Base-by-base conservation (phyloP, 2,113 vertebrate species). In the Donacobius atricapilla region DNA sequence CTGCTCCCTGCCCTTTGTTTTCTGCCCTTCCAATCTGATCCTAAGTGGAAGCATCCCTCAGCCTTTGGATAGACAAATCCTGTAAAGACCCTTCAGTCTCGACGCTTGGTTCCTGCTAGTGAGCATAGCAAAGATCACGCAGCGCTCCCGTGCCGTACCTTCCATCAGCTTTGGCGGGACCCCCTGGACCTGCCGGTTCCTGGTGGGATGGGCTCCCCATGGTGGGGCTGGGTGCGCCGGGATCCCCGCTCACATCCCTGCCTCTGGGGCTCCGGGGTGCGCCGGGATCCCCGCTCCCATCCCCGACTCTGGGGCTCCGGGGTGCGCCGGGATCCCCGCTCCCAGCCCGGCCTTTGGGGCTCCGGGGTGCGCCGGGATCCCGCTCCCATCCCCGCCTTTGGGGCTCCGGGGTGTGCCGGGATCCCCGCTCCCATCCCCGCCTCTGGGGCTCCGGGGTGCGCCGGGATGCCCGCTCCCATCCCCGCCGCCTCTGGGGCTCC, bases 41-140 rank as follows among this genome's bases (percentile, higher is more conserved):
- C 84, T 5, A 31, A 90, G 90, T 79, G 90, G 90, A 97, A 96
- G 95, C 91, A 86, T 96, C 96, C 89, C 88, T 86, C 80, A 83
- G 92, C 96, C 61, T 86, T 75, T 45, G 95, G 84, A 81, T 91
- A 56, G 91, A 90, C 73, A 79, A 94, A 77, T 83, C 78, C 81
- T 76, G 2, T 22, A 11, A 71, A 9, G 50, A 61, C 78, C 70
- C 85, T 91, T 73, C 57, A 66, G 57, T 60, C 83, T 88, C 14
- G 24, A 68, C 28, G 90, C 88, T 71, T 85, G 94, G 72, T 77
- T 94, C 85, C 91, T 45, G 75, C 81, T 54, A 54, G 92, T 3
- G 72, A 76, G 87, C 42, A 2, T 37, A 77, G 85, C 51, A 14
- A 60, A 88, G 75, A 90, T 64, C 45, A 15, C 11, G 39, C 42